A percentile compares a stretch with the other conserved stretches of the same genome.
Conservation (phyloP, 2,113 vertebrate species). For the Paralichthys olivaceus region DNA sequence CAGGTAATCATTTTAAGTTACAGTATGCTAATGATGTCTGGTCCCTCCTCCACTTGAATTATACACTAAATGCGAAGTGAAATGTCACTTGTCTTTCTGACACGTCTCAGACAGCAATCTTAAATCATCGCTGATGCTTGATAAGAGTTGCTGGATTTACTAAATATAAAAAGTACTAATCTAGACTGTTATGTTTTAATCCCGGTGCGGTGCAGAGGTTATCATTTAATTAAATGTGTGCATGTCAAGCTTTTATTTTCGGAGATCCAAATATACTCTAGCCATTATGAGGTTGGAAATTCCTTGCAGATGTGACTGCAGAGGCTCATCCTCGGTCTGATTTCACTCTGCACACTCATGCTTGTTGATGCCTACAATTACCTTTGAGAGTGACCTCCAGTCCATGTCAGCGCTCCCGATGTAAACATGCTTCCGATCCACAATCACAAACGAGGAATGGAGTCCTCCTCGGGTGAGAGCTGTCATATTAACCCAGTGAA, state of each 20-base stretch:
- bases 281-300: background rate
- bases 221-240: slow-evolving; percentile 40
- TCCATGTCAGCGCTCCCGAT: slow-evolving; percentile 91
- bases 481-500: slow-evolving; percentile 91
- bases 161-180: slow-evolving; percentile 23
- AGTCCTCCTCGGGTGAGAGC: slow-evolving; percentile 90
- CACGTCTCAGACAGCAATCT: slow-evolving; percentile 29
- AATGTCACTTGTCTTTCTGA: slow-evolving; percentile 33
- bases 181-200: slow-evolving; percentile 13
- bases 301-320: background rate
- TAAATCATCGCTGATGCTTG: slow-evolving; percentile 28
- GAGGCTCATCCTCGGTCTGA: background rate
- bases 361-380: slow-evolving; percentile 61
- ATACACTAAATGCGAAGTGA: slow-evolving; percentile 54
- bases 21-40: slow-evolving; percentile 32
- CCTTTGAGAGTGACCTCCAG: slow-evolving; percentile 91
- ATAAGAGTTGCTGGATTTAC: slow-evolving; percentile 8
- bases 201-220: slow-evolving; percentile 7
- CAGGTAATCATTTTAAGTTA: slow-evolving; percentile 49
- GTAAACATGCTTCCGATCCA: slow-evolving; percentile 92
- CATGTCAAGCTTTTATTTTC: slow-evolving; percentile 1
- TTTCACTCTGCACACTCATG: background rate
- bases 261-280: background rate
- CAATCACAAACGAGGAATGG: slow-evolving; percentile 93
- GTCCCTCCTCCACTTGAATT: slow-evolving; percentile 44